Conservation (phyloP, 2,888 invertebrate genomes). For the Rhopalosiphum nymphaeae region DNA sequence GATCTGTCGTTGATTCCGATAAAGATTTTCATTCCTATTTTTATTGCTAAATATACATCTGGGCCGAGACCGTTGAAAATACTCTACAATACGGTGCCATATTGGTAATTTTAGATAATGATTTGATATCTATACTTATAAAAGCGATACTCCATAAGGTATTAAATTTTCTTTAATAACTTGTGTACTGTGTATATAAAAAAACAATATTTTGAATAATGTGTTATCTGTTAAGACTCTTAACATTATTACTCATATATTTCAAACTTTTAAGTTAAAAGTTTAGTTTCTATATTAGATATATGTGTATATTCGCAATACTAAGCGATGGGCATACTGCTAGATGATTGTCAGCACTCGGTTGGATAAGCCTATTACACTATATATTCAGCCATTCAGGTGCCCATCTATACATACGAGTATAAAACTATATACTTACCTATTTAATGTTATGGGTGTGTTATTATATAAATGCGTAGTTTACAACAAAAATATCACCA, state of each 20-base stretch:
- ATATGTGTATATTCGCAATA: no score
- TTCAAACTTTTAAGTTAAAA: not conserved
- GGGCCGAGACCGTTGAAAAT: conserved; percentile 91
- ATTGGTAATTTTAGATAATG: conserved; percentile 72
- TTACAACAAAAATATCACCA: not conserved
- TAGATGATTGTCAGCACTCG: no score
- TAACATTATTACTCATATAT: not conserved
- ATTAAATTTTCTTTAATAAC: not conserved
- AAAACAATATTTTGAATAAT: not conserved
- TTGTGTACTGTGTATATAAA: no score
- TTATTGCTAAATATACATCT: conserved; percentile 85
- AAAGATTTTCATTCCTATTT: conserved; percentile 90
- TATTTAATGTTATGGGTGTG: not conserved
- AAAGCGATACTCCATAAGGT: not conserved
- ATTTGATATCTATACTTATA: not conserved
- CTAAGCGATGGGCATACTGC: no score
- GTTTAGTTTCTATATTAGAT: not conserved
- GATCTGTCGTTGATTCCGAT: conserved; percentile 94
- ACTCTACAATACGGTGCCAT: conserved; percentile 90
- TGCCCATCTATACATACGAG: no score
- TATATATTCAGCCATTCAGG: no score
- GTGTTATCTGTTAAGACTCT: not conserved
- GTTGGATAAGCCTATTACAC: no score
- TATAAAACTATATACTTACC: not conserved
- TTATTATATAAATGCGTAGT: not conserved